A percentile compares a stretch with the other conserved stretches of the same genome.
These are phyloP conservation scores for Drosophila pachea DNA, from an alignment of 1,140 invertebrate genomes.

Conservation along the genomic window DNA sequence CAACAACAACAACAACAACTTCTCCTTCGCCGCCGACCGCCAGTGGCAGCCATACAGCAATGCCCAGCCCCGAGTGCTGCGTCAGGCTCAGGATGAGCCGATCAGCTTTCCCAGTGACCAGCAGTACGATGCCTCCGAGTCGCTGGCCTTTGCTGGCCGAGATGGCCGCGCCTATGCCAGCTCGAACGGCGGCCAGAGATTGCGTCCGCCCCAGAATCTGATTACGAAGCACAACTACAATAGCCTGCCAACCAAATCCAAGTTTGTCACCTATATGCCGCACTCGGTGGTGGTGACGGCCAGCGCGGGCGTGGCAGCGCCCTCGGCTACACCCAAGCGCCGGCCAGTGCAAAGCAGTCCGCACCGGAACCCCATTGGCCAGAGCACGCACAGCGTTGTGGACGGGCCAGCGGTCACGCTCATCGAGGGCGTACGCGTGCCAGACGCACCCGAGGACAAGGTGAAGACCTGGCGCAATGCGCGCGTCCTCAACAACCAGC, in stretches of 20 bases:
- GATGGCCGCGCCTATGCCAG: constrained; percentile 49
- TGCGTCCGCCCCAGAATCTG: constrained; percentile 55
- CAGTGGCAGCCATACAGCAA: constrained; percentile 48
- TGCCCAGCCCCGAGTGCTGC: constrained; percentile 27
- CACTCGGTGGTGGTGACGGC: constrained; percentile 65
- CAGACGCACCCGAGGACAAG: constrained; percentile 89
- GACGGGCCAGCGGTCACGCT: constrained; percentile 80
- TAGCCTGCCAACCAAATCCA: constrained; percentile 50
- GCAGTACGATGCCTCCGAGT: constrained; percentile 53
- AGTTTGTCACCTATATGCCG: constrained; percentile 62
- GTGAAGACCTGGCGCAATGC: constrained; percentile 90
- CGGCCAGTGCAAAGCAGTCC: constrained; percentile 28
- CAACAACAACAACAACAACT: constrained; percentile 41
- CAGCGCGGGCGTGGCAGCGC: constrained; percentile 54
- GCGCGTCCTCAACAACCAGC: constrained; percentile 88
- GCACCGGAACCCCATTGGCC: constrained; percentile 64
- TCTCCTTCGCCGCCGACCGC: constrained; percentile 37
- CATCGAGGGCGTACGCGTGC: constrained; percentile 88
- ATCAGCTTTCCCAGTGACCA: constrained; percentile 47
- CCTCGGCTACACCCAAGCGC: constrained; percentile 32
- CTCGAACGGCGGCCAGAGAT: constrained; percentile 15
- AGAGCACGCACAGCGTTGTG: constrained; percentile 64
- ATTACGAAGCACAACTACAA: constrained; percentile 71
- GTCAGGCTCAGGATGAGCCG: constrained; percentile 24
- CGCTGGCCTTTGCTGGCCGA: constrained; percentile 30